Evolutionary conservation across 2,797 vertebrate genomes (phyloP), one percentile per base, ranked within the genome.

Genomic region (Jordanella pulchra): DNA sequence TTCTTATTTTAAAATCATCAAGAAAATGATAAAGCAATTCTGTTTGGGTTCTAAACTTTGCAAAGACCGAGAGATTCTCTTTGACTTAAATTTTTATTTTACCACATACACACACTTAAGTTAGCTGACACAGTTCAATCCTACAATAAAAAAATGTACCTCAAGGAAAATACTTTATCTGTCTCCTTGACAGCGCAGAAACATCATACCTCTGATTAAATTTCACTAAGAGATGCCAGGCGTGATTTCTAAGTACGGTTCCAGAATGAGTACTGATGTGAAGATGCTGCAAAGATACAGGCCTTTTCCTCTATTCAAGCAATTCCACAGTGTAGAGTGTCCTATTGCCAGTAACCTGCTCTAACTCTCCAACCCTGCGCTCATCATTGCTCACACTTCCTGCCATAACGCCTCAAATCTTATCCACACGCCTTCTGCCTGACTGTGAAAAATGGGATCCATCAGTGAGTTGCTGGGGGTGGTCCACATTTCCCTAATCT

Each of bases 331-430:
- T 73, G 67, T 28, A 39, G 73, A 27, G 64, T 39, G 44, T 76
- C 53, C 69, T 87, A 91, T 89, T 92, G 82, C 91, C 89, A 84
- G 89, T 87, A 92, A 93, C 85, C 78, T 82, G 80, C 79, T 89
- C 81, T 85, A 72, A 72, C 77, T 84, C 66, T 72, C 81, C 80
- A 74, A 76, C 75, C 67, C 72, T 60, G 64, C 73, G 84, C 83
- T 88, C 89, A 87, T 90, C 87, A 87, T 89, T 84, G 78, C 83
- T 87, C 87, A 77, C 75, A 74, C 81, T 72, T 86, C 79, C 71
- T 80, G 80, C 82, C 87, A 84, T 75, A 71, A 73, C 25, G 64
- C 83, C 79, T 76, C 27, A 61, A 76, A 88, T 89, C 87, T 89
- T 90, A 92, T 93, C 90, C 84, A 71, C 81, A 73, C 68, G 67